phyloP scores from a whole-genome alignment of 2,113 vertebrate genomes.

The Sinocyclocheilus rhinocerous region DNA sequence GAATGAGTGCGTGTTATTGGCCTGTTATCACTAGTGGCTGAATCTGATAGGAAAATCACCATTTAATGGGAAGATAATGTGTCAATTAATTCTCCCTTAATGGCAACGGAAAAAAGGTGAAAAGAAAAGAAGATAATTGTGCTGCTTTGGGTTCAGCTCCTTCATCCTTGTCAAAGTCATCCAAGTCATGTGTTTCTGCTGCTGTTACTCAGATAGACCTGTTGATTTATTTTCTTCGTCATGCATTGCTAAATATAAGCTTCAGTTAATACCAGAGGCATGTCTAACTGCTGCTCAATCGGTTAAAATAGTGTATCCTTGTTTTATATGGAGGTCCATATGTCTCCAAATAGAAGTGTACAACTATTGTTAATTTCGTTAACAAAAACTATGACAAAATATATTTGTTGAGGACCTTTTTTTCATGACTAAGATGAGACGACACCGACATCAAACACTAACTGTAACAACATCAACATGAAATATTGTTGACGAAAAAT shows the following conservation, averaged over 20 bases:
- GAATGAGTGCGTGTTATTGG: neutral
- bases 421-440: no score
- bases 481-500: no score
- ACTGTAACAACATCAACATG: no score
- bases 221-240: slow-evolving; percentile 2
- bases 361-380: neutral
- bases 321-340: neutral
- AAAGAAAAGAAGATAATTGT: slow-evolving; percentile 37
- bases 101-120: slow-evolving; percentile 18
- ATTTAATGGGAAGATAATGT: slow-evolving; percentile 53
- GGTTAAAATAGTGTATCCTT: neutral
- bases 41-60: slow-evolving; percentile 46
- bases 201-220: neutral
- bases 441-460: no score
- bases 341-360: neutral
- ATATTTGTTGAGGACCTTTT: neutral
- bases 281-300: neutral
- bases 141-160: slow-evolving; percentile 25
- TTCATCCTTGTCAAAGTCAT: neutral
- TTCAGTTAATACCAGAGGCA: neutral
- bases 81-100: slow-evolving; percentile 40
- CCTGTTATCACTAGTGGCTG: slow-evolving; percentile 33
- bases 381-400: neutral
- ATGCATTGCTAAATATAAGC: neutral
- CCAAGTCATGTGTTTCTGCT: slow-evolving; percentile 7